Evolutionary conservation across 1,140 invertebrate genomes (phyloP).

Genomic region (Eueides isabella): DNA sequence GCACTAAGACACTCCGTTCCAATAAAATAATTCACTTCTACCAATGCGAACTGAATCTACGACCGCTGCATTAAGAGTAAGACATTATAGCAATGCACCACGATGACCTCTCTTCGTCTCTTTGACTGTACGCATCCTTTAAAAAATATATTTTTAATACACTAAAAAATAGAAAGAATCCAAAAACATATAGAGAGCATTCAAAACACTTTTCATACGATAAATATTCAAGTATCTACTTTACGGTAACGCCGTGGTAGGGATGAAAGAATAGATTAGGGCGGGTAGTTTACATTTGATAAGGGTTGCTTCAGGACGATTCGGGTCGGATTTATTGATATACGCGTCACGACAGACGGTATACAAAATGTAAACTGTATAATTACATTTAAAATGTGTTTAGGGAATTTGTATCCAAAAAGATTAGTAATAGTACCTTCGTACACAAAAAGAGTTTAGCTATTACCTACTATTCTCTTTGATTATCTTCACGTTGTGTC

Average conservation of each 20-base stretch:
- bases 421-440: no score
- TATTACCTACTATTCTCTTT: no score
- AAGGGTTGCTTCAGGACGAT: constrained; percentile 38
- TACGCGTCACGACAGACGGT: constrained; percentile 29
- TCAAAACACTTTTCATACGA: constrained; percentile 2
- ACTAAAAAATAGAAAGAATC: background rate
- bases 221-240: constrained; percentile 10
- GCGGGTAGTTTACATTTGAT: constrained; percentile 44
- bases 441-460: no score
- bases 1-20: no score
- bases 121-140: no score
- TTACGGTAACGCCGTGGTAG: background rate
- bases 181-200: background rate
- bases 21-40: no score
- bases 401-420: background rate
- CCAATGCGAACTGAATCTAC: no score
- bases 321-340: constrained; percentile 44
- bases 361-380: background rate
- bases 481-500: no score
- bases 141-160: no score
- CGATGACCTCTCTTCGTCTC: no score
- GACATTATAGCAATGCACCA: no score
- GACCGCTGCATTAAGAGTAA: no score
- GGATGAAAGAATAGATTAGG: constrained; percentile 10
- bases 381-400: background rate